Base-by-base conservation (phyloP, 2,888 invertebrate genomes). In the Ptychoptera albimana region DNA sequence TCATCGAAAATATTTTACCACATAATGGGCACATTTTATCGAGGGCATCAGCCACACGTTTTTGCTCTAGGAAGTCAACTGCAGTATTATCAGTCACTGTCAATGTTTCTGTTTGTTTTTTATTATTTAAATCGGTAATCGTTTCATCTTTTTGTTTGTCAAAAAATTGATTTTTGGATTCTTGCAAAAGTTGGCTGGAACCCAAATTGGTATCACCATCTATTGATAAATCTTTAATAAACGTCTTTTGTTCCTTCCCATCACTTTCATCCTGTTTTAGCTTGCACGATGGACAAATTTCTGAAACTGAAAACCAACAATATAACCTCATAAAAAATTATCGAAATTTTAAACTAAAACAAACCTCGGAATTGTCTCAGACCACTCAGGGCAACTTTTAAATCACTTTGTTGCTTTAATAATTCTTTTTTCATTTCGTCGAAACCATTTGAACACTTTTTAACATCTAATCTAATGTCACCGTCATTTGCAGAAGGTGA, bases 11-110 rank as follows among this genome's bases (percentile, higher is more conserved):
- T 50, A 68, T 66, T 58, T 71, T 69, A 9, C 76, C 78, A 62
- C 86, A 86, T 66, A 86, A 72, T 0, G 86, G 86, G 54, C 86
- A 86, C 43, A 80, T 76, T 60, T 75, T 77, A 58, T 61, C 58
- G 23, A 53, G 45, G 38, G 54, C 53, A 49, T 63, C 62, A 2
- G 59, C 60, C 36, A 57, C 52, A 1, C 58, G 49, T 50, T 63
- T 60, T 15, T 61, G 56, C 45, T 65, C 58, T 11, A 58, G 49
- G 2, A 61, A 52, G 47, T 64, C 62, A n/a, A n/a, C n/a, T 52
- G 66, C 53, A 23, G 23, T 23, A 3, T 5, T 7, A 23, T 23
- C 23, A 7, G 23, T 5, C 23, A 7, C 3, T 23, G 7, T 7
- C 23, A 3, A 7, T 23, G 7, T 23, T 7, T 23, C 23, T 23